phyloP scores from a whole-genome alignment of 2,888 invertebrate species.

The Ditylenchus weischeri region DNA sequence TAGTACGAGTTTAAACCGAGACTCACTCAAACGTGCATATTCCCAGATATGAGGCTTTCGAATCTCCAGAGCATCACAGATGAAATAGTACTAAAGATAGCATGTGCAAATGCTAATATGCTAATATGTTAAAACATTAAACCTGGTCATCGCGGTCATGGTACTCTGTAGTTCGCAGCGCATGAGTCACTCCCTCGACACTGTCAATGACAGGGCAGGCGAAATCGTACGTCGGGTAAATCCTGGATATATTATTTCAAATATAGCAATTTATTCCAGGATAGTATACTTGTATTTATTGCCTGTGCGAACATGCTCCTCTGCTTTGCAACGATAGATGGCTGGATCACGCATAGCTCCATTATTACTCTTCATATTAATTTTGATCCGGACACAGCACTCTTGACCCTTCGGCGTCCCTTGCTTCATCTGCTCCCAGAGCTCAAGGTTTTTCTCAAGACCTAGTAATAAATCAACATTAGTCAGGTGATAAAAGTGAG shows the following conservation, averaged over 20 bases:
- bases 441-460: conserved; percentile 67
- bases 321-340: conserved; percentile 93
- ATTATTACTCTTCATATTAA: conserved; percentile 91
- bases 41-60: conserved; percentile 92
- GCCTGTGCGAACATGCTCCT: conserved; percentile 87
- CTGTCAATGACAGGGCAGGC: conserved; percentile 98
- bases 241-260: conserved; percentile 65
- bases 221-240: conserved; percentile 99
- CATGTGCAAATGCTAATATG: no score
- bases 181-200: conserved; percentile 93
- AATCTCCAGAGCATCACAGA: conserved; percentile 75
- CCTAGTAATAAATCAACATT: not conserved
- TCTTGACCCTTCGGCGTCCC: conserved; percentile 76
- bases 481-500: not conserved
- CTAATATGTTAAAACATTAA: no score
- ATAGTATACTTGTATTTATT: conserved; percentile 81
- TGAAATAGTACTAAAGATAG: conserved; percentile 75
- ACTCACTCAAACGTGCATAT: conserved; percentile 77
- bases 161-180: conserved; percentile 94
- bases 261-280: not conserved
- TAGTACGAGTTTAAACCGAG: no score
- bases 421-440: conserved; percentile 93
- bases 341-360: conserved; percentile 97
- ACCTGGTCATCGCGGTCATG: conserved; percentile 89
- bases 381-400: conserved; percentile 92